Percentiles rank a stretch among this genome's conserved stretches.
Evolutionary conservation across 2,113 vertebrate species (phyloP).

Genomic region (Pollimyrus isidori): DNA sequence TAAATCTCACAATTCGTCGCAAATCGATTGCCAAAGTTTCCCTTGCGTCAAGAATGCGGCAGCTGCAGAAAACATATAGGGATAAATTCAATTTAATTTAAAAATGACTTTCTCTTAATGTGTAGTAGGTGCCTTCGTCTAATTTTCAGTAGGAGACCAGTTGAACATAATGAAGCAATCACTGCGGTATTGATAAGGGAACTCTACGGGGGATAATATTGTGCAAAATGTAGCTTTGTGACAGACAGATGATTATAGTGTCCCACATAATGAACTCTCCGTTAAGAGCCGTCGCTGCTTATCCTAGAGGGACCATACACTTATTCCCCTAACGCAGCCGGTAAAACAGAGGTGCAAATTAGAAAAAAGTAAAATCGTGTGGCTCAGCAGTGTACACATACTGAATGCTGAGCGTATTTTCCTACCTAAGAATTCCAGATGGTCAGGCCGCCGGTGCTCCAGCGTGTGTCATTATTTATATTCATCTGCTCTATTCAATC

Average conservation of each 20-base stretch:
- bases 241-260: slow-evolving; percentile 53
- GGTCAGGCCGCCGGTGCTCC: background rate
- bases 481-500: slow-evolving; percentile 20
- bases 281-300: slow-evolving; percentile 38
- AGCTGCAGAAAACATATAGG: background rate
- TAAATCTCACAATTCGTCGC: background rate
- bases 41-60: background rate
- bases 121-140: background rate
- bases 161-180: slow-evolving; percentile 56
- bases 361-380: slow-evolving; percentile 33
- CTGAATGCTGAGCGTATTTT: slow-evolving; percentile 4
- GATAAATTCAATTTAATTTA: background rate
- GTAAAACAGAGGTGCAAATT: slow-evolving; percentile 62
- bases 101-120: background rate
- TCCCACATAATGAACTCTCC: slow-evolving; percentile 58
- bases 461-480: slow-evolving; percentile 1
- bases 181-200: slow-evolving; percentile 53
- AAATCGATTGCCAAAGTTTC: background rate
- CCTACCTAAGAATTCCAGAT: slow-evolving; percentile 11
- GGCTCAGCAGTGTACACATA: slow-evolving; percentile 14
- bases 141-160: background rate
- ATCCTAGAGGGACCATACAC: slow-evolving; percentile 41
- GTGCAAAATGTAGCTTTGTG: slow-evolving; percentile 38
- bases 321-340: slow-evolving; percentile 53
- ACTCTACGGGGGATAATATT: slow-evolving; percentile 9